These are phyloP conservation scores for Syngnathus typhle DNA, from an alignment of 2,113 vertebrate genomes.

Conservation along the genomic window DNA sequence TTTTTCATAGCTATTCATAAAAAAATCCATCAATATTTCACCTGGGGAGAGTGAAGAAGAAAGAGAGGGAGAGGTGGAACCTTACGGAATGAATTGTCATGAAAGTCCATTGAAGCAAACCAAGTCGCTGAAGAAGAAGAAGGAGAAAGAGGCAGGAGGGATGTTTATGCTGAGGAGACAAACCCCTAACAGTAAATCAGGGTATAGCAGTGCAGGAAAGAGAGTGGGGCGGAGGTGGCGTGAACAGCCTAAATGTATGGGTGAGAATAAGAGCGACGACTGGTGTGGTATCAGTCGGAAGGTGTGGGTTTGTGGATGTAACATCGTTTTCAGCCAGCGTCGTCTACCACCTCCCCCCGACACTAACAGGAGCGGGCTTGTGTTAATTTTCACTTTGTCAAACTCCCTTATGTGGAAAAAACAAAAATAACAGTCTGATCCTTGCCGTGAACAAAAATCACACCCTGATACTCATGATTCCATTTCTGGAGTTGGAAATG, in stretches of 20 bases:
- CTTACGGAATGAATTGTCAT: conserved; percentile 72
- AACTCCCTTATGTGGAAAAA: conserved; percentile 59
- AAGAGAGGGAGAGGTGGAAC: conserved; percentile 56
- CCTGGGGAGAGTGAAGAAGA: conserved; percentile 70
- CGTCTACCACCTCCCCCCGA: conserved; percentile 45
- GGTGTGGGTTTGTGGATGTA: conserved; percentile 30
- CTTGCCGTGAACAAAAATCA: conserved; percentile 52
- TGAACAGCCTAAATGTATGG: conserved; percentile 59
- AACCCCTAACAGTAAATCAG: conserved; percentile 51
- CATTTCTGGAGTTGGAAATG: conserved; percentile 40
- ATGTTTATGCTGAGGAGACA: conserved; percentile 69
- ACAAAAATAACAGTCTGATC: conserved; percentile 45
- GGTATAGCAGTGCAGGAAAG: conserved; percentile 27
- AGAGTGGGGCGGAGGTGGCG: conserved; percentile 14
- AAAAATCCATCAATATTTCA: conserved; percentile 82
- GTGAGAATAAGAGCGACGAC: conserved; percentile 65
- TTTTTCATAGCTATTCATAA: conserved; percentile 81
- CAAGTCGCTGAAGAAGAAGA: conserved; percentile 62
- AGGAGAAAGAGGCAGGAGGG: conserved; percentile 47
- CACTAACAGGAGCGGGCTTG: conserved; percentile 62
- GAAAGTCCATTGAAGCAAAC: conserved; percentile 74
- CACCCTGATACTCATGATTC: conserved; percentile 48
- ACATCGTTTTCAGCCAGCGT: conserved; percentile 50
- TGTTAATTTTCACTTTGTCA: conserved; percentile 75
- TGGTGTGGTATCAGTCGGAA: conserved; percentile 48